These are phyloP conservation scores for Galago senegalensis DNA, from an alignment of 2,797 vertebrate genomes.

Conservation along the genomic window DNA sequence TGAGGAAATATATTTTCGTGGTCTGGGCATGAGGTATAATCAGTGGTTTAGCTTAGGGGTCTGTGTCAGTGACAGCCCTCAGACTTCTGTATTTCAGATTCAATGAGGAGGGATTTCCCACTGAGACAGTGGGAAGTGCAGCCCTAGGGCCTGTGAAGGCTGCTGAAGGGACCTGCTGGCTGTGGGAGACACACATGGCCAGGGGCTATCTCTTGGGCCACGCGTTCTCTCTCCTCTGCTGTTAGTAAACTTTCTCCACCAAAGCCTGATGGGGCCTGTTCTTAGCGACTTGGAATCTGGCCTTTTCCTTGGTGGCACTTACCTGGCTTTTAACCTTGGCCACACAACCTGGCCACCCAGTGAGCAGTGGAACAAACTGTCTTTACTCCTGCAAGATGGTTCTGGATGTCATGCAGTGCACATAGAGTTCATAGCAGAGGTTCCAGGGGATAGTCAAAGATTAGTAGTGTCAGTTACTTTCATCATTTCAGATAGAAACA, in stretches of 20 bases:
- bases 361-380: background rate
- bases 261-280: background rate
- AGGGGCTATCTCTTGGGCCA: background rate
- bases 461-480: background rate
- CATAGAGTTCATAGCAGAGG: background rate
- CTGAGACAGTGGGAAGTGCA: rapidly evolving
- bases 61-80: rapidly evolving
- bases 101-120: background rate
- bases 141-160: rapidly evolving
- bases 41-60: background rate
- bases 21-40: background rate
- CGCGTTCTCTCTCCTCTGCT: background rate
- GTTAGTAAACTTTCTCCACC: rapidly evolving
- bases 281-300: background rate
- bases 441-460: background rate
- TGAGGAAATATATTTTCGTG: background rate
- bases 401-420: background rate
- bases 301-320: background rate
- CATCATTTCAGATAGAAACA: slow-evolving; percentile 14
- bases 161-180: background rate
- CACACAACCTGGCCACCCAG: background rate
- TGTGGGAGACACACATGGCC: too few relatives aligned
- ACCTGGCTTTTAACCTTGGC: background rate
- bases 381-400: background rate
- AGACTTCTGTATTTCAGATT: background rate